A percentile compares a stretch with the other conserved stretches of the same genome.
Conservation (phyloP, 2,888 invertebrate genomes). For the Melanargia galathea region DNA sequence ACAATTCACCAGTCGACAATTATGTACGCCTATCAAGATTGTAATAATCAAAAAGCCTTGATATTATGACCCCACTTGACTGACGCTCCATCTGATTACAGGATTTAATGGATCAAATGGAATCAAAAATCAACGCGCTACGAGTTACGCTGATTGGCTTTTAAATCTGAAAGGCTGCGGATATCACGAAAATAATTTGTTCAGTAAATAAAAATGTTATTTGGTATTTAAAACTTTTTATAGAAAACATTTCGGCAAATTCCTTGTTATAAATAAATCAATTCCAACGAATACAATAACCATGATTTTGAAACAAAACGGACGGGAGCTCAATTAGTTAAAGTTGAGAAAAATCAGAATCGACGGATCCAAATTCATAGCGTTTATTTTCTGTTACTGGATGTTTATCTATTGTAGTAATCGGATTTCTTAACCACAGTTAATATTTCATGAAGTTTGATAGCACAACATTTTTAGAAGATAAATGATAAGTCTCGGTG, state of each 20-base stretch:
- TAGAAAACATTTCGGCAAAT: no score
- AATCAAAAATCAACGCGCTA: constrained; percentile 8
- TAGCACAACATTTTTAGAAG: neutral
- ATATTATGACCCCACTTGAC: constrained; percentile 16
- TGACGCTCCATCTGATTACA: constrained; percentile 21
- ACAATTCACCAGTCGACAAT: neutral
- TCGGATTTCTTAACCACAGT: neutral
- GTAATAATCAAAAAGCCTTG: constrained; percentile 25
- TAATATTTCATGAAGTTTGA: neutral
- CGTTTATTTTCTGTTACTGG: no score
- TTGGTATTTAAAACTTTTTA: neutral
- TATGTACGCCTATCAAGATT: constrained; percentile 3
- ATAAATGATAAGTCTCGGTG: neutral
- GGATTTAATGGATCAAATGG: constrained; percentile 3
- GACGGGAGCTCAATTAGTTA: no score
- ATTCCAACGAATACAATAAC: no score
- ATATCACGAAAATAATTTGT: neutral
- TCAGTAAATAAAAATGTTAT: neutral
- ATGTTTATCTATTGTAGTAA: no score
- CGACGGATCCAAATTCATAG: no score
- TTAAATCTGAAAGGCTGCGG: neutral
- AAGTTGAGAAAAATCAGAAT: no score
- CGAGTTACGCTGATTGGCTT: neutral
- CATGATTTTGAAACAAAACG: no score
- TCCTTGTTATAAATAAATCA: no score